phyloP scores from a whole-genome alignment of 2,888 invertebrate genomes.

The Eulithis testata region DNA sequence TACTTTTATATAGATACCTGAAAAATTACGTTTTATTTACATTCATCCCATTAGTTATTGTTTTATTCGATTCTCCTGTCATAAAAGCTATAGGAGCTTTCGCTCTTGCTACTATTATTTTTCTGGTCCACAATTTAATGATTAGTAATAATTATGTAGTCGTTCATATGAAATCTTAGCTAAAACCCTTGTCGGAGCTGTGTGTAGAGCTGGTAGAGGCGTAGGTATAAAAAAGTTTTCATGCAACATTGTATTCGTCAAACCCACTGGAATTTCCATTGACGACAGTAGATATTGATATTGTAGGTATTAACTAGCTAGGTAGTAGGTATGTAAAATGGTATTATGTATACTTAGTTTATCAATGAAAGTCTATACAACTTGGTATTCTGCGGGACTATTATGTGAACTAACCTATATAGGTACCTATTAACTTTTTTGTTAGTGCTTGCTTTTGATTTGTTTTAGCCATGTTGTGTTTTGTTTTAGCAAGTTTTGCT shows the following conservation, averaged over 20 bases:
- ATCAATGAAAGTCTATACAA: no score
- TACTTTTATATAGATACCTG: neutral
- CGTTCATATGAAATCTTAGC: neutral
- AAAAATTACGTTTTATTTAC: neutral
- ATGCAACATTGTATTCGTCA: constrained; percentile 2
- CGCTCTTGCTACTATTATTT: neutral
- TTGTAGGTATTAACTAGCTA: neutral
- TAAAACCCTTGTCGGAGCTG: neutral
- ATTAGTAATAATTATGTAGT: no score
- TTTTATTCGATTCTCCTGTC: neutral
- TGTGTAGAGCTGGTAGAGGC: no score
- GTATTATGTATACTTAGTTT: no score
- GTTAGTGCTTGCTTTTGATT: no score
- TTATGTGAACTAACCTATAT: no score
- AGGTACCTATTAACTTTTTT: no score
- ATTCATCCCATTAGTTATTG: neutral
- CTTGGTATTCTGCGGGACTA: no score
- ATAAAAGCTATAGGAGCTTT: neutral
- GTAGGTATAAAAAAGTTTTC: neutral
- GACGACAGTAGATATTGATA: constrained; percentile 3
- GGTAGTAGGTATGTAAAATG: no score
- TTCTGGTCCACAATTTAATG: no score
- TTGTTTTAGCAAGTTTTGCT: no score
- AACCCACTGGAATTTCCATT: constrained; percentile 26
- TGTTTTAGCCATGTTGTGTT: no score